Base-by-base conservation (phyloP, 1,140 invertebrate genomes). In the Archivesica marissinica region DNA sequence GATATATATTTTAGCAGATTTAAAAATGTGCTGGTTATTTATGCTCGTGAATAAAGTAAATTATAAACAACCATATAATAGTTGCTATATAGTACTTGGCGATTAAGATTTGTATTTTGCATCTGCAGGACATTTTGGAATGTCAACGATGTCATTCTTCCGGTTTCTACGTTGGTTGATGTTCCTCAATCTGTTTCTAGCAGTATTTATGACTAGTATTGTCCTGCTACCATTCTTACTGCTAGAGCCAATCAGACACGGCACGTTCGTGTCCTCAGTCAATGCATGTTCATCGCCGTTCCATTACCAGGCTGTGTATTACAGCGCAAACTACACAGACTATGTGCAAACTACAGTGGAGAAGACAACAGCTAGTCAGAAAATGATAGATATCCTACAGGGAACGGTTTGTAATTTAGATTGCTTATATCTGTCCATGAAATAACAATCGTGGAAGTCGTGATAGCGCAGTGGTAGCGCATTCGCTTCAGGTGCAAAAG, bases 161-260 rank as follows among this genome's bases (percentile, higher is more conserved):
- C 95, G 95, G 89, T 96, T 97, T 88, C 93, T 97, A 25, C 94
- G 96, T 56, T 96, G 95, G 95, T 93, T 97, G 50, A 95, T 97
- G 91, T 91, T 95, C n/a, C 90, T 97, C 33, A 96, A 97, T 92
- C 76, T 95, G 38, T 83, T 94, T 72, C 93, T 96, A 41, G 93
- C 94, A 30, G 39, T 95, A 23, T 81, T 96, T 9, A 92, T 89
- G 56, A 78, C 91, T 11, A n/a, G 85, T n/a, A 74, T 90, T 35
- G 88, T 91, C 17, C 68, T 88, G 7, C 33, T 92, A 30, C 90
- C 90, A 9, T 89, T 86, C 52, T 72, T 90, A 2, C 54, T 47
- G 11, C 50, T 72, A 0, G 44, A 41, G 4, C 33, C 39, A 6
- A 11, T 30, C 2, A 20, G 47, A 30, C 0, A 0, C 3, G n/a